These are phyloP conservation scores for Drosophila equinoxialis DNA, from an alignment of 1,140 invertebrate genomes.

Conservation along the genomic window DNA sequence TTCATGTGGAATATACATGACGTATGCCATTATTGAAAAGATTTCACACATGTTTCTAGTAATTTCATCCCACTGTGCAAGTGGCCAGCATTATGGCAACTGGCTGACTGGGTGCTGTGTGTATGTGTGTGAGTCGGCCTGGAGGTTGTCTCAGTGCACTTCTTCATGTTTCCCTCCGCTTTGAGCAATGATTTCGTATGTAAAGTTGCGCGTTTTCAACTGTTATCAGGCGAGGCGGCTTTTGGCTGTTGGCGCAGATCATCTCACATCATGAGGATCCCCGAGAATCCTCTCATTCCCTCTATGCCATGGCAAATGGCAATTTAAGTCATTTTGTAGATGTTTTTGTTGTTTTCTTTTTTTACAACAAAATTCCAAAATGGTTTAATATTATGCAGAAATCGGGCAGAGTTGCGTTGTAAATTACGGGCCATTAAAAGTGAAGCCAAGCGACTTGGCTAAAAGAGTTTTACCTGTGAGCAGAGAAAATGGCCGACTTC, in stretches of 20 bases:
- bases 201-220: slow-evolving; percentile 57
- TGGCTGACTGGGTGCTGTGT: not conserved
- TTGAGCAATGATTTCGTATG: slow-evolving; percentile 41
- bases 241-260: slow-evolving; percentile 41
- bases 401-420: slow-evolving; percentile 55
- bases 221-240: slow-evolving; percentile 46
- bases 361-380: slow-evolving; percentile 48
- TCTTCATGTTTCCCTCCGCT: slow-evolving; percentile 33
- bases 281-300: slow-evolving; percentile 1
- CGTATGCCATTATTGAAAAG: too few species aligned
- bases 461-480: slow-evolving; percentile 21
- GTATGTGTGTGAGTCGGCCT: not conserved
- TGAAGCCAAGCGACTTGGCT: slow-evolving; percentile 27
- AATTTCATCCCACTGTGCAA: slow-evolving; percentile 25
- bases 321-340: slow-evolving; percentile 64
- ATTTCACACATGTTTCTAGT: not conserved
- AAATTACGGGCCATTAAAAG: slow-evolving; percentile 60
- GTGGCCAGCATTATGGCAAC: slow-evolving; percentile 6
- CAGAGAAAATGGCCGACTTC: slow-evolving; percentile 48
- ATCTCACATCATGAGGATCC: slow-evolving; percentile 33
- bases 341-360: slow-evolving; percentile 20
- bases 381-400: slow-evolving; percentile 66
- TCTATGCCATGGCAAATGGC: slow-evolving; percentile 43
- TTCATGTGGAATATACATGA: too few species aligned
- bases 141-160: slow-evolving; percentile 38